These are phyloP conservation scores for Chascanopsetta lugubris DNA, from an alignment of 2,113 vertebrate genomes.

Conservation along the genomic window DNA sequence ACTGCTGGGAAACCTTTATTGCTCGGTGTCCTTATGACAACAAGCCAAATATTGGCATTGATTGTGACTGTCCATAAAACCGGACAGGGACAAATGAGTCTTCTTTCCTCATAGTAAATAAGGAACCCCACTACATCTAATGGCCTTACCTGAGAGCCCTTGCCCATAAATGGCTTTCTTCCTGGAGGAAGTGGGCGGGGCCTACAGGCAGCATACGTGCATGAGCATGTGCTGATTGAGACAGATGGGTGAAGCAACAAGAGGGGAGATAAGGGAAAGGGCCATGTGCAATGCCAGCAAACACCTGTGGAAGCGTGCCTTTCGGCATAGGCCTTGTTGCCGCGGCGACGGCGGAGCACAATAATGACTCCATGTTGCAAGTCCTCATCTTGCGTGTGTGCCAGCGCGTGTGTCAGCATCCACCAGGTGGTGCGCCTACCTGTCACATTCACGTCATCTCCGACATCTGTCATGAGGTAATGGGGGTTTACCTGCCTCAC, in stretches of 20 bases:
- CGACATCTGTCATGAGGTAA: conserved; percentile 5
- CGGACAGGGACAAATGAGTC: neutral
- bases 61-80: conserved; percentile 8
- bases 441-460: conserved; percentile 42
- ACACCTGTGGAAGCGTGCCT: conserved; percentile 47
- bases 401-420: conserved; percentile 34
- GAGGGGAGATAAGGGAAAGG: conserved; percentile 47
- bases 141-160: conserved; percentile 25
- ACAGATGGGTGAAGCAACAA: conserved; percentile 47
- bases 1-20: neutral
- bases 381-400: neutral
- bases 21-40: neutral
- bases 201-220: neutral
- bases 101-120: neutral
- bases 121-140: neutral
- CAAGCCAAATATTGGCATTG: neutral
- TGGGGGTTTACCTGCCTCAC: conserved; percentile 43
- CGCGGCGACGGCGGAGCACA: conserved; percentile 35
- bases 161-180: conserved; percentile 73
- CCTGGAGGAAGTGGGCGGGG: conserved; percentile 42
- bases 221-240: conserved; percentile 28
- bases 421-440: conserved; percentile 53
- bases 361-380: conserved; percentile 41
- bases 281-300: neutral
- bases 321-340: conserved; percentile 30